These are phyloP conservation scores for Fregetta grallaria DNA, from an alignment of 2,113 vertebrate species.

Conservation along the genomic window DNA sequence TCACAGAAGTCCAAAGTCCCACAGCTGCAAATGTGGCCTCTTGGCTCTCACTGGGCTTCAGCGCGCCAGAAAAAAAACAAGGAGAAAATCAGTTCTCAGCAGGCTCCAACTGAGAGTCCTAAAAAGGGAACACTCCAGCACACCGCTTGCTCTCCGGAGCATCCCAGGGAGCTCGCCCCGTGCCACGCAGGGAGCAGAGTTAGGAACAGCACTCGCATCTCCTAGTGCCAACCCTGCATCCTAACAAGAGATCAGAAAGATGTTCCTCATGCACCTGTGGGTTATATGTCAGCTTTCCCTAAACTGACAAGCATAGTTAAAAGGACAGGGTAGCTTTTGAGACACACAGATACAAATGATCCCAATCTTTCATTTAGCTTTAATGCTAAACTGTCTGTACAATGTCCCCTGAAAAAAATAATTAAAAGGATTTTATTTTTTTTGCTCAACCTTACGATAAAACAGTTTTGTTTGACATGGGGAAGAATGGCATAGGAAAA, in stretches of 20 bases:
- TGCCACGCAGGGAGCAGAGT: not conserved
- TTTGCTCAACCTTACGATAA: not conserved
- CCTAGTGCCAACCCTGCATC: not conserved
- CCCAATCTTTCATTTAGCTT: not conserved
- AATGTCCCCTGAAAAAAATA: not conserved
- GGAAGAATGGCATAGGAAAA: not conserved
- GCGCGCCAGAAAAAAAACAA: not conserved
- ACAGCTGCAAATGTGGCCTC: not conserved
- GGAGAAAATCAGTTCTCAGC: not conserved
- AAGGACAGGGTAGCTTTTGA: not conserved
- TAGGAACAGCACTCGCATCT: not conserved
- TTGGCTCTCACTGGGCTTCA: not conserved
- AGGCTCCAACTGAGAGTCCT: not conserved
- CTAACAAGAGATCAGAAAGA: not conserved
- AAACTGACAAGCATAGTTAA: not conserved
- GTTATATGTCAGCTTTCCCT: not conserved
- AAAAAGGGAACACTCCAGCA: not conserved
- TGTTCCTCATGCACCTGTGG: not conserved
- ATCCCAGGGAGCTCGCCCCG: not conserved
- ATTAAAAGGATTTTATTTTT: not conserved
- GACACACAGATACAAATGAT: not conserved
- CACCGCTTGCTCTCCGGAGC: not conserved
- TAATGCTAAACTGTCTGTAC: not conserved
- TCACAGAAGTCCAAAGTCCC: not conserved
- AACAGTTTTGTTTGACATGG: not conserved